Conservation (phyloP, 2,888 invertebrate genomes). For the Sinhomidia bicolor region DNA sequence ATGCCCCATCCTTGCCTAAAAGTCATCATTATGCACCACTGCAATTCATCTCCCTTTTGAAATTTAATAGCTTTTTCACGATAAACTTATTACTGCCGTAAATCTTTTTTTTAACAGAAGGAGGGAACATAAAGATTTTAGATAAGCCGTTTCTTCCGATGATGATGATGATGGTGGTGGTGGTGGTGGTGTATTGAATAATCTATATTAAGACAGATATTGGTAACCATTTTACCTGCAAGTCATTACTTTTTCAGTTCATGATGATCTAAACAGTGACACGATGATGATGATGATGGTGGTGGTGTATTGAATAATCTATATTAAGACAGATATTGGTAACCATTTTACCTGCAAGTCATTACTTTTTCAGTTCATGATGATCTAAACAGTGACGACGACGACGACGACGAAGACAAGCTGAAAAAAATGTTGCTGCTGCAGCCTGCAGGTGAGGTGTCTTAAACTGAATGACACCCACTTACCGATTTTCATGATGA, state of each 20-base stretch:
- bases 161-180: not conserved
- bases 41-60: not conserved
- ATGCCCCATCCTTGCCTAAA: too few relatives aligned
- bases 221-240: too few relatives aligned
- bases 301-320: too few relatives aligned
- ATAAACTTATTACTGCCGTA: not conserved
- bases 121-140: not conserved
- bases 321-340: too few relatives aligned
- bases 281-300: not conserved
- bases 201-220: too few relatives aligned
- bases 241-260: not conserved
- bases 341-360: too few relatives aligned
- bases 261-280: too few relatives aligned
- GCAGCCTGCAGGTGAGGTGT: too few relatives aligned
- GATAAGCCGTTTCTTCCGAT: not conserved
- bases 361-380: not conserved
- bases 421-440: too few relatives aligned
- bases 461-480: not conserved
- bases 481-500: not conserved
- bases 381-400: too few relatives aligned
- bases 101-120: not conserved
- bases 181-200: too few relatives aligned
- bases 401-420: not conserved
- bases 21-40: too few relatives aligned
- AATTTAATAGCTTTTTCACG: conserved; percentile 9